These are phyloP conservation scores for Bradysia coprophila DNA, from an alignment of 1,140 invertebrate genomes.

Conservation along the genomic window DNA sequence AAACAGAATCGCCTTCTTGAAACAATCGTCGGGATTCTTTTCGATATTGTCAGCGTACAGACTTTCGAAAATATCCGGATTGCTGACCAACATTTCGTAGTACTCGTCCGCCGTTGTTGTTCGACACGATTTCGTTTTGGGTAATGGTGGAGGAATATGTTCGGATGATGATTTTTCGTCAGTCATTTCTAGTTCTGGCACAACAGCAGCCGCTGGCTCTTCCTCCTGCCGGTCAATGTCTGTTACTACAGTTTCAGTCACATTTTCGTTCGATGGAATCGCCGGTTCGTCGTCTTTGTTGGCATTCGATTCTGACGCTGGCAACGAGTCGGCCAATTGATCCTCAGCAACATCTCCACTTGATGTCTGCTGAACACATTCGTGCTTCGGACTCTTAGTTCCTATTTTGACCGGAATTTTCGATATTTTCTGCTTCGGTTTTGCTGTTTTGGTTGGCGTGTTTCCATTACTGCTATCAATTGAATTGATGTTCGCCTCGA, in stretches of 20 bases:
- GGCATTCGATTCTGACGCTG: no score
- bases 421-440: conserved; percentile 16
- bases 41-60: conserved; percentile 40
- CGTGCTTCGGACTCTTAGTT: conserved; percentile 2
- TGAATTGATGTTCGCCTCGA: conserved; percentile 11
- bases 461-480: conserved; percentile 6
- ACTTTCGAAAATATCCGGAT: conserved; percentile 48
- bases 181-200: conserved; percentile 6
- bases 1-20: conserved; percentile 74
- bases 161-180: conserved; percentile 1
- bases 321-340: no score
- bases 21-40: conserved; percentile 73
- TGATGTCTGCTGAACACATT: conserved; percentile 16
- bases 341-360: conserved; percentile 20
- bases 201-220: background rate
- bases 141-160: conserved; percentile 29
- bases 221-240: background rate
- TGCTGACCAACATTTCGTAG: conserved; percentile 53
- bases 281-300: no score
- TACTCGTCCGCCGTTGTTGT: conserved; percentile 59
- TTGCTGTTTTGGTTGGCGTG: conserved; percentile 5
- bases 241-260: background rate
- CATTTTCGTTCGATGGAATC: background rate
- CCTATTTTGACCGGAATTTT: conserved; percentile 20
- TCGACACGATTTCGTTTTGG: conserved; percentile 38